Percentiles rank a stretch among this genome's conserved stretches.
Evolutionary conservation across 2,888 invertebrate species (phyloP).

Genomic region (Dicranocentrus wangi): DNA sequence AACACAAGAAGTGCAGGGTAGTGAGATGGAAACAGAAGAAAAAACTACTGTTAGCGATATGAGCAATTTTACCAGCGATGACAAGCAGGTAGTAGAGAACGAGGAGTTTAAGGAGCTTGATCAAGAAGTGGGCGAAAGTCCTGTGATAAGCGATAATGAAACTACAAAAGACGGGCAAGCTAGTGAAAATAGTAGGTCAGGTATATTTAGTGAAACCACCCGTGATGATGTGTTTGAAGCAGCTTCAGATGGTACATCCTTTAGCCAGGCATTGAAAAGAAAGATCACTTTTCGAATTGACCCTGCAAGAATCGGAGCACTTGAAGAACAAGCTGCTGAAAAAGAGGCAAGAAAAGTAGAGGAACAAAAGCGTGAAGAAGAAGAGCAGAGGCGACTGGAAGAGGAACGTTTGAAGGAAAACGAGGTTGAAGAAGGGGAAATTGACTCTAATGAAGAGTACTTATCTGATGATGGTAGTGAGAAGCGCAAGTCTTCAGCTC

Average conservation of each 20-base stretch:
- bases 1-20: neutral
- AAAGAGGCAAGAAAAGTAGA: conserved; percentile 26
- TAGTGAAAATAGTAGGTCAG: conserved; percentile 19
- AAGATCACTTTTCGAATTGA: conserved; percentile 47
- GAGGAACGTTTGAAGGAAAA: conserved; percentile 22
- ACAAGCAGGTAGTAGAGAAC: neutral
- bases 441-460: conserved; percentile 28
- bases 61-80: neutral
- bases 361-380: conserved; percentile 36
- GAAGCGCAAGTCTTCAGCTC: conserved; percentile 3
- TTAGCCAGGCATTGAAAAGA: conserved; percentile 6
- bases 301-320: conserved; percentile 47
- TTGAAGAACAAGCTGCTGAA: conserved; percentile 51
- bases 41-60: neutral
- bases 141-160: neutral
- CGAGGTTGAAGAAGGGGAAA: conserved; percentile 36
- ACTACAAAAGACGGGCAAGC: neutral
- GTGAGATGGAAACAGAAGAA: neutral
- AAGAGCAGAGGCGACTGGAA: too few species aligned
- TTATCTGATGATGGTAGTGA: neutral
- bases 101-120: neutral
- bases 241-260: neutral
- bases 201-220: conserved; percentile 16
- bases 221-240: conserved; percentile 50
- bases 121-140: neutral